phyloP scores from a whole-genome alignment of 2,113 vertebrate genomes.

The Quiscalus mexicanus region DNA sequence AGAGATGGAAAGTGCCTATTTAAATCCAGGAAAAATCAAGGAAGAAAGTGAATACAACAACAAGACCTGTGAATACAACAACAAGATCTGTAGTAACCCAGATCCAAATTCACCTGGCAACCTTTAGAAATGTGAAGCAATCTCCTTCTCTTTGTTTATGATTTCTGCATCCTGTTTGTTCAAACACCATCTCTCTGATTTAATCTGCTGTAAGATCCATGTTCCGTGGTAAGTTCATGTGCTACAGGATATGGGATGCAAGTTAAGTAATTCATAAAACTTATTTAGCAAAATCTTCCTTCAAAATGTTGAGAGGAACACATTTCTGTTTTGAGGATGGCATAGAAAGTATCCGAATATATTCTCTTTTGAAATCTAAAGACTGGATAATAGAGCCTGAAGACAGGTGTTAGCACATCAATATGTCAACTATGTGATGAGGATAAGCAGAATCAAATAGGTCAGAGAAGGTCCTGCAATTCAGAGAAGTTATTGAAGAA shows the following conservation, averaged over 20 bases:
- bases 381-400: neutral
- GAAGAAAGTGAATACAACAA: neutral
- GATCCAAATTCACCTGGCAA: neutral
- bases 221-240: neutral
- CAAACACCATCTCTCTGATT: neutral
- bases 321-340: neutral
- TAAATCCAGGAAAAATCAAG: neutral
- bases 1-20: neutral
- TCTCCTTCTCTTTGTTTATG: neutral
- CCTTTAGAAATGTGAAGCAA: neutral
- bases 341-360: neutral
- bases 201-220: neutral
- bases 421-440: neutral
- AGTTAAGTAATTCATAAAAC: neutral
- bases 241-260: rapidly evolving
- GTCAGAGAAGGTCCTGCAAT: neutral
- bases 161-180: neutral
- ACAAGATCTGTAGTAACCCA: neutral
- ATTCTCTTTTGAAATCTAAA: neutral
- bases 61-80: neutral
- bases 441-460: neutral
- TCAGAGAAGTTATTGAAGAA: neutral
- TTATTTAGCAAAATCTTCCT: neutral
- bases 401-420: neutral
- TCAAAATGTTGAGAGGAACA: neutral